Conservation (phyloP, 1,140 invertebrate species). For the Dinothrombium tinctorium region DNA sequence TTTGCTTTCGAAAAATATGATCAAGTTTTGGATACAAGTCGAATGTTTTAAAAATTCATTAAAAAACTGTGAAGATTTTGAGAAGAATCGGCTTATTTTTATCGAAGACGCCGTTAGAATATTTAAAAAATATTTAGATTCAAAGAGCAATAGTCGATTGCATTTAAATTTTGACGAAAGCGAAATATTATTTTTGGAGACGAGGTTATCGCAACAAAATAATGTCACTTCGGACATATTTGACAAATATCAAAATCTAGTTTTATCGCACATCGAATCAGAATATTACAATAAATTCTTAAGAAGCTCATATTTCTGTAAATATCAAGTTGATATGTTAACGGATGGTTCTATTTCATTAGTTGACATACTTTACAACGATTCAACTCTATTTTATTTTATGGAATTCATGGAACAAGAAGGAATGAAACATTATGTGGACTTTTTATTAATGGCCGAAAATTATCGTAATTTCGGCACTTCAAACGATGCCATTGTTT, state of each 20-base stretch:
- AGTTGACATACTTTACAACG: constrained; percentile 64
- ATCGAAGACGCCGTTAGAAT: constrained; percentile 1
- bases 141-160: background rate
- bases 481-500: constrained; percentile 64
- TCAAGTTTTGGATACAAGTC: constrained; percentile 46
- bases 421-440: constrained; percentile 46
- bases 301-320: constrained; percentile 56
- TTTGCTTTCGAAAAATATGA: constrained; percentile 24
- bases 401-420: constrained; percentile 85
- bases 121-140: constrained; percentile 5
- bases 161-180: constrained; percentile 20
- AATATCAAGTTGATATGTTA: constrained; percentile 66
- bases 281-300: constrained; percentile 31
- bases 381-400: constrained; percentile 69
- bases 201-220: background rate
- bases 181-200: background rate
- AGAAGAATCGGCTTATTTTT: too few species aligned
- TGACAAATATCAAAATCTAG: constrained; percentile 27
- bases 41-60: constrained; percentile 30
- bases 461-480: constrained; percentile 54
- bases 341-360: constrained; percentile 49
- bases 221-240: background rate
- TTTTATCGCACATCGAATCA: constrained; percentile 35
- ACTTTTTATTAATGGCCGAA: constrained; percentile 65
- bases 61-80: background rate